Conservation (phyloP, 2,888 invertebrate genomes). For the Yponomeuta evonymella region DNA sequence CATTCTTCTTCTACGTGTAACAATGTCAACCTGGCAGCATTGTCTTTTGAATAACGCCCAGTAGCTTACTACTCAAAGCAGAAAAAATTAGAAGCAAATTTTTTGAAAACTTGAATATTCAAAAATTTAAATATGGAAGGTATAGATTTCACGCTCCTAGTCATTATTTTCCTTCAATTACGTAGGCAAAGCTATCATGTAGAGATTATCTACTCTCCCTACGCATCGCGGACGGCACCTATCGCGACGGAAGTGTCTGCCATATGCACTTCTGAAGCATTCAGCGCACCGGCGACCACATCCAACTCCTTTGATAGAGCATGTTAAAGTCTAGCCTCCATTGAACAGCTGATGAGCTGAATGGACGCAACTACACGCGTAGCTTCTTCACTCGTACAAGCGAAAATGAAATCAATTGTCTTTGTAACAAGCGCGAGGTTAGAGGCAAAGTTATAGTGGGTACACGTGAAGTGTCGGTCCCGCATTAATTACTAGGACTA, state of each 20-base stretch:
- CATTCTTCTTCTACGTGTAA: no score
- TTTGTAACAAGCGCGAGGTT: neutral
- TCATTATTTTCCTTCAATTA: no score
- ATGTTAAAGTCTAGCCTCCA: constrained; percentile 42
- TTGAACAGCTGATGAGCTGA: constrained; percentile 62
- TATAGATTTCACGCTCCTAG: no score
- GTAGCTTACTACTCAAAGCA: no score
- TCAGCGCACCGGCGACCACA: constrained; percentile 52
- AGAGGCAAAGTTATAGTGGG: neutral
- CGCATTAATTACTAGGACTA: constrained; percentile 57
- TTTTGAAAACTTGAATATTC: no score
- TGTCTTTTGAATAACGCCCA: no score
- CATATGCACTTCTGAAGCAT: constrained; percentile 28
- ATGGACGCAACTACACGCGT: constrained; percentile 32
- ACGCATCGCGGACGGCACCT: neutral
- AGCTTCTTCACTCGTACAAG: neutral
- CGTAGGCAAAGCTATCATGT: no score
- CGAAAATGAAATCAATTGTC: neutral
- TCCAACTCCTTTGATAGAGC: constrained; percentile 55
- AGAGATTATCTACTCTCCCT: neutral
- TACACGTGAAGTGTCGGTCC: constrained; percentile 13
- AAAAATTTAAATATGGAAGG: no score
- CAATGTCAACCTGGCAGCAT: no score
- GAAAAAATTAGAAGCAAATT: no score
- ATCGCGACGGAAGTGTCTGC: constrained; percentile 5